These are phyloP conservation scores for Aphidoletes aphidimyza DNA, from an alignment of 2,888 invertebrate genomes.

Conservation along the genomic window DNA sequence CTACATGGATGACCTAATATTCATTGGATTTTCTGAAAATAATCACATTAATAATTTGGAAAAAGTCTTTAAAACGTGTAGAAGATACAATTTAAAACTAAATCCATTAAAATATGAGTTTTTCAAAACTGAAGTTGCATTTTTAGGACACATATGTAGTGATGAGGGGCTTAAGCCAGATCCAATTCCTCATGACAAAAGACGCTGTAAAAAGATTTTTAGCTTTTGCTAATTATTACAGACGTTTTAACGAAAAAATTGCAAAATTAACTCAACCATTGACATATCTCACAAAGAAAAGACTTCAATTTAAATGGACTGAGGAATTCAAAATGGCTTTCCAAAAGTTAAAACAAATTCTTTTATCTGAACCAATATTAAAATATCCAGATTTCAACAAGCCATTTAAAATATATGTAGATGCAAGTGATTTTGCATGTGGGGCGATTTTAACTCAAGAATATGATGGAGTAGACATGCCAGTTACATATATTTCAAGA, in stretches of 20 bases:
- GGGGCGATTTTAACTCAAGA: neutral
- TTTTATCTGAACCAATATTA: no score
- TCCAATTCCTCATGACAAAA: no score
- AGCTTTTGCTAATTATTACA: no score
- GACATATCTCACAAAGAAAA: no score
- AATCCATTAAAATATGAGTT: conserved; percentile 61
- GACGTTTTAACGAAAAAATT: no score
- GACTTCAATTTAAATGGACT: no score
- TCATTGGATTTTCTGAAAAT: conserved; percentile 58
- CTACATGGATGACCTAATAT: conserved; percentile 55
- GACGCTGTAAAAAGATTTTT: no score
- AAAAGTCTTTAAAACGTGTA: conserved; percentile 59
- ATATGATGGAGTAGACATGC: neutral
- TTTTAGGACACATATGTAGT: conserved; percentile 60
- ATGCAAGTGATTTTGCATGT: neutral
- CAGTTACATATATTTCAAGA: neutral
- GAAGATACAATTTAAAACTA: conserved; percentile 59
- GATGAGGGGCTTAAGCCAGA: no score
- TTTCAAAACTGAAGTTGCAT: conserved; percentile 59
- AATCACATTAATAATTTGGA: conserved; percentile 59
- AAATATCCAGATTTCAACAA: neutral
- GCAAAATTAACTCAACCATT: no score
- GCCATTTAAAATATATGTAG: neutral
- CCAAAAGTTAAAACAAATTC: no score
- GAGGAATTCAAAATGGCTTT: no score